phyloP scores from a whole-genome alignment of 2,888 invertebrate species.

The Epistrophe eligans region DNA sequence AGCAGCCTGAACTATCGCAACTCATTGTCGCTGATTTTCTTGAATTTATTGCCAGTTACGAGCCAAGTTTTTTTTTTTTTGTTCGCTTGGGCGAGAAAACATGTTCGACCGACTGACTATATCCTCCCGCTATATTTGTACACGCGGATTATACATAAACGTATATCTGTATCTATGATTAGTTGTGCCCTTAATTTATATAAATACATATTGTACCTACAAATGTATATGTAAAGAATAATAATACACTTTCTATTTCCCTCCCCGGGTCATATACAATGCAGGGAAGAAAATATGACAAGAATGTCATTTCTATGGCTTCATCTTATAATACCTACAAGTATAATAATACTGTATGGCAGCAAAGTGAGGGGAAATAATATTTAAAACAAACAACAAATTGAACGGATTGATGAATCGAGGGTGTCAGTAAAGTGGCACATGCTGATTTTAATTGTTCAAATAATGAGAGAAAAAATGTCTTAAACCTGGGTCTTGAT shows the following conservation, averaged over 20 bases:
- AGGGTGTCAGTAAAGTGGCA: constrained; percentile 36
- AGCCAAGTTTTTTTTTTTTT: constrained; percentile 49
- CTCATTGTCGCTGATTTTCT: constrained; percentile 69
- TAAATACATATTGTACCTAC: not conserved
- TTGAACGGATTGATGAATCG: constrained; percentile 49
- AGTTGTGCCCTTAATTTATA: constrained; percentile 59
- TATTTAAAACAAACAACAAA: constrained; percentile 27
- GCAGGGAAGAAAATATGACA: constrained; percentile 35
- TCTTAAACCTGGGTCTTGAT: not conserved
- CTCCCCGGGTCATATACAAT: not conserved
- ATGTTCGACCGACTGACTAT: constrained; percentile 41
- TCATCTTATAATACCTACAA: constrained; percentile 39
- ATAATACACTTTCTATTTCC: constrained; percentile 51
- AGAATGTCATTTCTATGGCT: constrained; percentile 51
- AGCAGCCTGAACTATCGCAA: constrained; percentile 57
- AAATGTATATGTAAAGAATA: not conserved
- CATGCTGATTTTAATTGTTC: constrained; percentile 21
- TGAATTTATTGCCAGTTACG: constrained; percentile 61
- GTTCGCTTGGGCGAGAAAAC: constrained; percentile 48
- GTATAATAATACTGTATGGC: constrained; percentile 22
- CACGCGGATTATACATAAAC: not conserved
- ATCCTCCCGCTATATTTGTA: constrained; percentile 36
- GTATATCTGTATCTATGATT: constrained; percentile 33
- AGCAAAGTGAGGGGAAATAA: constrained; percentile 40
- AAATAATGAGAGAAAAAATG: not conserved